Conservation (phyloP, 2,888 invertebrate genomes). For the Lymantria monacha region DNA sequence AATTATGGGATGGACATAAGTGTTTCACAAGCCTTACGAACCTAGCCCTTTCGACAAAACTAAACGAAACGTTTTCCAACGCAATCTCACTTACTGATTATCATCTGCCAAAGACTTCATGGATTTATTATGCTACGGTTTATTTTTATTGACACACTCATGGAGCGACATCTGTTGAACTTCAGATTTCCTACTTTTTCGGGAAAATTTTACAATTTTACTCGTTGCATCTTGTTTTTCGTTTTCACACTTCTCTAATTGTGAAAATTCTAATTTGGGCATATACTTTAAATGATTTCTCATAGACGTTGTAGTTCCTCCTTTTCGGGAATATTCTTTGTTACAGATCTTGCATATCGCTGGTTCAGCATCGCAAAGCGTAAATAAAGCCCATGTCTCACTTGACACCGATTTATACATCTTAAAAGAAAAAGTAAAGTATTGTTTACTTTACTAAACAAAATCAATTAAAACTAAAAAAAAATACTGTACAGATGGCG, state of each 20-base stretch:
- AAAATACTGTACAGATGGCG: too few species aligned
- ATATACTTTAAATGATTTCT: conserved; percentile 12
- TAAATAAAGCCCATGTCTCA: conserved; percentile 13
- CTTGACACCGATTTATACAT: conserved; percentile 9
- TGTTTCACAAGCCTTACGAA: conserved; percentile 24
- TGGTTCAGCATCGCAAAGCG: conserved; percentile 12
- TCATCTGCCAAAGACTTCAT: conserved; percentile 8
- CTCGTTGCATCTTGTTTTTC: conserved; percentile 9
- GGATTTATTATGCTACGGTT: conserved; percentile 11
- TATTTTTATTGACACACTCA: conserved; percentile 4
- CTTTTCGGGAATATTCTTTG: too few species aligned
- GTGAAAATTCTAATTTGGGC: conserved; percentile 8
- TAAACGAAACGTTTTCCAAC: conserved; percentile 23
- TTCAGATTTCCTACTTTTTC: conserved; percentile 7
- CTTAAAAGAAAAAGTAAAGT: too few species aligned
- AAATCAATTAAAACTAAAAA: too few species aligned
- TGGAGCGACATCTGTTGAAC: conserved; percentile 5
- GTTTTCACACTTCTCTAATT: conserved; percentile 8
- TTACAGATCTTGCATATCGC: conserved; percentile 4
- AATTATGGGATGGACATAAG: conserved; percentile 20
- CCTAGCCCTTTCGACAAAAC: conserved; percentile 22
- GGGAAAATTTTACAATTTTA: conserved; percentile 11
- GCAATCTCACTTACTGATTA: conserved; percentile 16
- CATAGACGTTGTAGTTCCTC: conserved; percentile 17
- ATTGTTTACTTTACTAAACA: too few species aligned